These are phyloP conservation scores for Stichopus chloronotus DNA, from an alignment of 35 echinoderm and acorn worm species.

Conservation along the genomic window DNA sequence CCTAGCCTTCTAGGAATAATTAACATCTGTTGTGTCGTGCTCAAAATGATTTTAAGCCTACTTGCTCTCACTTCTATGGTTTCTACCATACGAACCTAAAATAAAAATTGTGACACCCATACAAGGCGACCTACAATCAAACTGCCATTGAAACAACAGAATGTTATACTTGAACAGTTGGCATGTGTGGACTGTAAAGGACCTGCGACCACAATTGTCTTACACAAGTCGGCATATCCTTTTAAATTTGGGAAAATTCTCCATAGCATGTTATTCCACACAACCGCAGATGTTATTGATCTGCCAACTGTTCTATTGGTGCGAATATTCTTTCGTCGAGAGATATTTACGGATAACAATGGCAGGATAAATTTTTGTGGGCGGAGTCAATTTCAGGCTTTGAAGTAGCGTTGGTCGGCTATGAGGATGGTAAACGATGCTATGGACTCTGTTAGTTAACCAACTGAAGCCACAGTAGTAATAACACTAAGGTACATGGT, in stretches of 20 bases:
- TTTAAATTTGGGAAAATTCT: background rate
- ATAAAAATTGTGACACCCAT: too few relatives aligned
- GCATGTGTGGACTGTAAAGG: background rate
- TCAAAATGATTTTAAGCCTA: too few relatives aligned
- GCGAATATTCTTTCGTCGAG: background rate
- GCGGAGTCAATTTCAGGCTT: background rate
- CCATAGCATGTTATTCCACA: background rate
- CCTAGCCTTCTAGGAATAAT: too few relatives aligned
- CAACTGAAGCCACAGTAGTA: conserved; percentile 1
- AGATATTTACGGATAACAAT: background rate
- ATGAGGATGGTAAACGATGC: background rate
- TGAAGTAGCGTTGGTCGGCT: background rate
- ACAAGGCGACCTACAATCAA: too few relatives aligned
- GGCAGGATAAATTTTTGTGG: background rate
- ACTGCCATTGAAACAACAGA: background rate
- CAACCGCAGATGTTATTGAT: background rate
- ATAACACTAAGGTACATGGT: background rate
- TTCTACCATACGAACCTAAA: background rate
- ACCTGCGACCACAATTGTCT: background rate
- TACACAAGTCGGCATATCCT: background rate
- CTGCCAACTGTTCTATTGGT: background rate
- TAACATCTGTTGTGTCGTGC: too few relatives aligned
- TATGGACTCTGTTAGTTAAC: background rate
- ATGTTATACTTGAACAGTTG: background rate
- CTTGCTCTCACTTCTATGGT: background rate